A percentile compares a stretch with the other conserved stretches of the same genome.
Evolutionary conservation across 1,140 invertebrate species (phyloP).

Genomic region (Rhyzopertha dominica): DNA sequence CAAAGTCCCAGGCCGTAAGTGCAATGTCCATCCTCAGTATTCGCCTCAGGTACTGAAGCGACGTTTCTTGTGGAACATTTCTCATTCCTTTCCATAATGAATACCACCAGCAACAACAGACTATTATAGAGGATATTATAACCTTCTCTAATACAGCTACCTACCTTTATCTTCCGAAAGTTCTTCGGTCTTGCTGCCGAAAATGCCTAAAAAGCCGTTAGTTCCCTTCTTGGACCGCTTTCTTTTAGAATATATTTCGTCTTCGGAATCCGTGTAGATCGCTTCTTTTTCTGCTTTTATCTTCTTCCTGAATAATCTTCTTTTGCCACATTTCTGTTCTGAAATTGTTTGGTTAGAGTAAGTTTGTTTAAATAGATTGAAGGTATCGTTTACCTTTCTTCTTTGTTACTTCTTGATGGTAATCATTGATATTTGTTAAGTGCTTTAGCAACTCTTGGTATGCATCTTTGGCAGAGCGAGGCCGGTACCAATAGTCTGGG

Average conservation of each 20-base stretch:
- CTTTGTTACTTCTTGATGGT: constrained; percentile 11
- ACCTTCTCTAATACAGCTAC: neutral
- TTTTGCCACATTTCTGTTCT: constrained; percentile 6
- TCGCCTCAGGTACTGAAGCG: constrained; percentile 32
- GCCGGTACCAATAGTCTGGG: constrained; percentile 53
- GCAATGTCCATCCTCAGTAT: constrained; percentile 44
- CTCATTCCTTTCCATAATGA: neutral
- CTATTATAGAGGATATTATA: neutral
- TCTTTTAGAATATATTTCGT: no score
- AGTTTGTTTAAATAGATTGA: neutral
- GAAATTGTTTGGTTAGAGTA: no score
- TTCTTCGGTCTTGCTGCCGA: no score
- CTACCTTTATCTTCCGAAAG: neutral
- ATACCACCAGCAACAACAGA: neutral
- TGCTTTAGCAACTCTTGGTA: constrained; percentile 48
- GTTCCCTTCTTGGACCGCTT: no score
- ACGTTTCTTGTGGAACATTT: constrained; percentile 26
- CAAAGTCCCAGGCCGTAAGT: constrained; percentile 50
- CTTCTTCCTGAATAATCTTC: constrained; percentile 6
- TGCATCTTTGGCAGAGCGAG: constrained; percentile 44
- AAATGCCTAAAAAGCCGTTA: no score
- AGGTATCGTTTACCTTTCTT: constrained; percentile 3
- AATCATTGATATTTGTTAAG: constrained; percentile 33
- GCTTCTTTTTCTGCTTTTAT: constrained; percentile 6
- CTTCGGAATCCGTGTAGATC: no score